Evolutionary conservation across 2,113 vertebrate genomes (phyloP).

Genomic region (Peromyscus maniculatus): DNA sequence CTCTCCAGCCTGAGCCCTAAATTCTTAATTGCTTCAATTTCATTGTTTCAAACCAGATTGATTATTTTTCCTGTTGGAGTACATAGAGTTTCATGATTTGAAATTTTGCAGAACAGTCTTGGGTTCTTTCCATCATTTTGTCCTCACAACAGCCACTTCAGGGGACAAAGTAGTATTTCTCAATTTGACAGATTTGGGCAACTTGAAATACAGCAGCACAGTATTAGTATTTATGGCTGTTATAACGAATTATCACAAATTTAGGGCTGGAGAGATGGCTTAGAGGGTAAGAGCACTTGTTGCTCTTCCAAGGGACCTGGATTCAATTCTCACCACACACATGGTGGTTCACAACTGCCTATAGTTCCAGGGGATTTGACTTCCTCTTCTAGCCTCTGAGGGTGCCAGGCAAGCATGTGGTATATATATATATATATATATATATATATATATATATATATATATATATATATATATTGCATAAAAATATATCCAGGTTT

Average conservation of each 20-base stretch:
- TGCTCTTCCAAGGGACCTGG: neutral
- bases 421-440: neutral
- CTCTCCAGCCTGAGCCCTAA: neutral
- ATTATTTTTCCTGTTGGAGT: neutral
- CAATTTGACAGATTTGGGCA: neutral
- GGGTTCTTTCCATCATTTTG: slow-evolving; percentile 53
- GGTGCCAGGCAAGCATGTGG: neutral
- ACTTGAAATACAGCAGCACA: neutral
- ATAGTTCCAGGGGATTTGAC: neutral
- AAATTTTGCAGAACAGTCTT: slow-evolving; percentile 38
- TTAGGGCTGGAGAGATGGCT: neutral
- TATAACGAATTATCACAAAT: slow-evolving; percentile 14
- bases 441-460: too few species aligned
- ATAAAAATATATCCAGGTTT: neutral
- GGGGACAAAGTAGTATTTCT: neutral
- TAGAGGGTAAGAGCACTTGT: neutral
- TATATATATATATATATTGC: neutral
- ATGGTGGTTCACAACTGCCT: neutral
- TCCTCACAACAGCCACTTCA: slow-evolving; percentile 1
- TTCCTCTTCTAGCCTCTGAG: neutral
- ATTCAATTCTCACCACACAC: neutral
- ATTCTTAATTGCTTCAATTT: slow-evolving; percentile 39
- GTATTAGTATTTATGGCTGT: slow-evolving; percentile 19
- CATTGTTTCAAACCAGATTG: slow-evolving; percentile 23
- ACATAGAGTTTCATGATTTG: slow-evolving; percentile 30